phyloP scores from a whole-genome alignment of 2,113 vertebrate species.

The Tragelaphus imberbis region DNA sequence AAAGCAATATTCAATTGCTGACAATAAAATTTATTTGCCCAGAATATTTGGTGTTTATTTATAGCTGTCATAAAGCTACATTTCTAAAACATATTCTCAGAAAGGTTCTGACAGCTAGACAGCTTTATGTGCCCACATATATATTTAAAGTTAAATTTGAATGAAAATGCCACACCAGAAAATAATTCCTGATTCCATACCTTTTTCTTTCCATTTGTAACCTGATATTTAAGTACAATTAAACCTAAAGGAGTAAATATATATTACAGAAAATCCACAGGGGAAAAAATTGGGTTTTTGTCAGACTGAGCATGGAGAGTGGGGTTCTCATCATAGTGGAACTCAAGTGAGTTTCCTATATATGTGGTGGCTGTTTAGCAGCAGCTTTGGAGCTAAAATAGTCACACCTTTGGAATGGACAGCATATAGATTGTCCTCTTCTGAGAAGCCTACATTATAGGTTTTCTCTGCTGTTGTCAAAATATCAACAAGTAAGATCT shows the following conservation, averaged over 20 bases:
- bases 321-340: background rate
- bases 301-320: background rate
- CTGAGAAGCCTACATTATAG: background rate
- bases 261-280: background rate
- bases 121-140: background rate
- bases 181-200: background rate
- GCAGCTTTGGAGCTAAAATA: background rate
- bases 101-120: background rate
- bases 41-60: background rate
- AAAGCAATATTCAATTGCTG: background rate
- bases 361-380: rapidly evolving
- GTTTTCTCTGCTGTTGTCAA: background rate
- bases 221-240: background rate
- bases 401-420: background rate
- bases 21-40: background rate
- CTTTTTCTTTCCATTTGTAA: background rate
- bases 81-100: background rate
- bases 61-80: background rate
- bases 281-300: background rate
- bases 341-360: background rate
- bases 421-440: background rate
- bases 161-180: background rate
- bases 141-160: background rate
- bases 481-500: no score
- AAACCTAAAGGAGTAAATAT: background rate